These are phyloP conservation scores for Leuctra nigra DNA, from an alignment of 2,888 invertebrate species.

Conservation along the genomic window DNA sequence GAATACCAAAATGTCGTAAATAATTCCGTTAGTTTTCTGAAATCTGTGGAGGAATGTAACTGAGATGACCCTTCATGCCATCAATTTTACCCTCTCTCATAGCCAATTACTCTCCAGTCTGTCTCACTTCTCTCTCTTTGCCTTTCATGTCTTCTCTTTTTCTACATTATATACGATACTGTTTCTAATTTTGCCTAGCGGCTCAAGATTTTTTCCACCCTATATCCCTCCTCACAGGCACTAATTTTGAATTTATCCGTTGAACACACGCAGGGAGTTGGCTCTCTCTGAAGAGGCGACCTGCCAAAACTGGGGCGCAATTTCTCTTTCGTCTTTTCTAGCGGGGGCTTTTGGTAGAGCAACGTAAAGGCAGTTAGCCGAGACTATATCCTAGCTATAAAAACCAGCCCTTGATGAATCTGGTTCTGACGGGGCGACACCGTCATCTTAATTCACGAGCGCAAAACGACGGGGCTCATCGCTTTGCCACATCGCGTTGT, in stretches of 20 bases:
- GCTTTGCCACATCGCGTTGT: too few species aligned
- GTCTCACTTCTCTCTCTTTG: not conserved
- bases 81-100: not conserved
- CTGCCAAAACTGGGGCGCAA: slow-evolving; percentile 23
- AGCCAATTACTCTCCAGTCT: not conserved
- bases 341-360: not conserved
- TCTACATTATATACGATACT: slow-evolving; percentile 15
- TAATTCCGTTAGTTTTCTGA: not conserved
- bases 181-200: slow-evolving; percentile 17
- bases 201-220: slow-evolving; percentile 17
- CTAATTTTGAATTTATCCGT: slow-evolving; percentile 24
- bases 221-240: not conserved
- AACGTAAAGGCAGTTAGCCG: slow-evolving; percentile 5
- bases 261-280: slow-evolving; percentile 17
- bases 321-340: not conserved
- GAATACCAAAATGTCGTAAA: not conserved
- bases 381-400: slow-evolving; percentile 9
- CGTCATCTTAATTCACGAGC: slow-evolving; percentile 12
- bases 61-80: slow-evolving; percentile 8
- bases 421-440: slow-evolving; percentile 9
- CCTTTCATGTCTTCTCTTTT: not conserved
- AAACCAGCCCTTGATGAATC: slow-evolving; percentile 13
- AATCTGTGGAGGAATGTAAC: not conserved
- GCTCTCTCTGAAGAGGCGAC: slow-evolving; percentile 17
- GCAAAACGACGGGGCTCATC: not conserved